These are phyloP conservation scores for Colossoma macropomum DNA, from an alignment of 2,113 vertebrate species.

Conservation along the genomic window DNA sequence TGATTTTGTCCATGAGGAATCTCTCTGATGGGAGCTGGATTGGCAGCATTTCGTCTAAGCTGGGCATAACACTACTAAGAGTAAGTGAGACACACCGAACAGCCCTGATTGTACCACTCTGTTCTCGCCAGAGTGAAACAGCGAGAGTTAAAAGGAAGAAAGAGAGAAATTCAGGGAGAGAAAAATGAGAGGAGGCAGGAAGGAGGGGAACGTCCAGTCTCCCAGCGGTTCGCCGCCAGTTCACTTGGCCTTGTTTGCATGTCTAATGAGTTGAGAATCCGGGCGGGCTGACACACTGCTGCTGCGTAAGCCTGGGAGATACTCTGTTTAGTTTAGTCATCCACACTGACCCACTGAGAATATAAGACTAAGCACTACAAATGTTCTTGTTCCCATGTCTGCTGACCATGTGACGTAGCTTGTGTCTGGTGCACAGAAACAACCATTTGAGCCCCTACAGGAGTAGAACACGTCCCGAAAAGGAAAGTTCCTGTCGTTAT, in stretches of 20 bases:
- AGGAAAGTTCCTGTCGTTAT: not conserved
- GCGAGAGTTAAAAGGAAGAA: not conserved
- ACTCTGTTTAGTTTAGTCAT: not conserved
- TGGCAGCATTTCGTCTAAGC: not conserved
- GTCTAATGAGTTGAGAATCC: constrained; percentile 9
- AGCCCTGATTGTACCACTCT: not conserved
- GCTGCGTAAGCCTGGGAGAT: constrained; percentile 1
- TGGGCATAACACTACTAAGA: not conserved
- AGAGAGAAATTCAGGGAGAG: not conserved
- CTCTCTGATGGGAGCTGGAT: not conserved
- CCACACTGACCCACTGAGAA: not conserved
- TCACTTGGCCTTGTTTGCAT: constrained; percentile 14
- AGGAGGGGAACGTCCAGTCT: not conserved
- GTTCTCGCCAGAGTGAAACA: not conserved
- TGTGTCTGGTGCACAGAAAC: not conserved
- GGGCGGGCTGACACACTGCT: not conserved
- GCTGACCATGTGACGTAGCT: not conserved
- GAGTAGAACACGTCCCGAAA: not conserved
- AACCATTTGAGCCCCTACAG: not conserved
- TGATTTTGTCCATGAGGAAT: not conserved
- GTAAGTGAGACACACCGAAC: not conserved
- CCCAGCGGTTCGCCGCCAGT: not conserved
- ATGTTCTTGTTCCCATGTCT: not conserved
- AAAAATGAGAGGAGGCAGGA: not conserved
- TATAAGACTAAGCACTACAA: not conserved